Percentiles rank a stretch among this genome's conserved stretches.
These are phyloP conservation scores for Gymnorhina tibicen DNA, from an alignment of 2,113 vertebrate genomes.

Conservation along the genomic window DNA sequence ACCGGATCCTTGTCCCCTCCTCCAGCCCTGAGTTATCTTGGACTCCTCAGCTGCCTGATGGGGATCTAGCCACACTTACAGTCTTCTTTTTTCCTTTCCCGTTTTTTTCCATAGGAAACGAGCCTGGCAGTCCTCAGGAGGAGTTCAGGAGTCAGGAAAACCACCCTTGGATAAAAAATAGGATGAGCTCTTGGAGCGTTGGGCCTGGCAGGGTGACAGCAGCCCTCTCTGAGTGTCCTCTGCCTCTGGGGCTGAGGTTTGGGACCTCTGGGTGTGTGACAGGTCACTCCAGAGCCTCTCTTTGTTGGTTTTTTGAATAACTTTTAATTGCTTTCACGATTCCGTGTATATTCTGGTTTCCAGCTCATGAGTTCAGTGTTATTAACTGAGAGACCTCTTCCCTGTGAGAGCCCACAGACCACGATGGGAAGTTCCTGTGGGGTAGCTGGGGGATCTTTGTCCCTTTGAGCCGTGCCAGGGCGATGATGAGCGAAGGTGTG, in stretches of 20 bases:
- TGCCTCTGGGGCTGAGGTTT: background rate
- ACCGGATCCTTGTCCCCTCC: background rate
- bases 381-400: background rate
- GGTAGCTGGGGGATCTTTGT: background rate
- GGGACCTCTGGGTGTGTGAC: background rate
- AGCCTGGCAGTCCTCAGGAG: background rate
- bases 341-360: background rate
- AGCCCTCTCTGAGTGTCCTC: background rate
- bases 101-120: fast-evolving
- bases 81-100: fast-evolving
- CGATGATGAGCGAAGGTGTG: background rate
- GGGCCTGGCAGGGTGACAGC: background rate
- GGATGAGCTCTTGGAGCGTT: background rate
- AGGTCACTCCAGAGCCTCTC: background rate
- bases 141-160: background rate
- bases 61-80: background rate
- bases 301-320: background rate
- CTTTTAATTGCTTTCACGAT: background rate
- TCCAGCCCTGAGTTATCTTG: background rate
- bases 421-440: background rate
- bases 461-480: fast-evolving
- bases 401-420: background rate
- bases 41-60: background rate
- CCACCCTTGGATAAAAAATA: background rate
- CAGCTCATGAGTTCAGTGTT: background rate